These are phyloP conservation scores for Pluvianellus socialis DNA, from an alignment of 2,113 vertebrate species.

Conservation along the genomic window DNA sequence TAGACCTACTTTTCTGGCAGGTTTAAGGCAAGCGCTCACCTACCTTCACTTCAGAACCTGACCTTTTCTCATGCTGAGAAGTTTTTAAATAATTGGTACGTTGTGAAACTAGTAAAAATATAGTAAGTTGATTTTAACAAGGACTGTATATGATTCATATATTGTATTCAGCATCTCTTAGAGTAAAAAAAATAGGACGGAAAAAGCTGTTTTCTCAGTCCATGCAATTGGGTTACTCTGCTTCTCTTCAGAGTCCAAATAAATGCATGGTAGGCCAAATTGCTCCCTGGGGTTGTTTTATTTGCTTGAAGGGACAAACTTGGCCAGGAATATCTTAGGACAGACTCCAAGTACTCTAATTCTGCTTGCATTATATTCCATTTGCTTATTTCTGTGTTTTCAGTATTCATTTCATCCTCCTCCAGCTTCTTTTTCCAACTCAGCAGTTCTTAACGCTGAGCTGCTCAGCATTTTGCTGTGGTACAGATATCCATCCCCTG, in stretches of 20 bases:
- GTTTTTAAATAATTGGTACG: not conserved
- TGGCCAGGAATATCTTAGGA: constrained; percentile 41
- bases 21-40: not conserved
- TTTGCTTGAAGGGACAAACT: constrained; percentile 47
- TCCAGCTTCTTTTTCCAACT: constrained; percentile 46
- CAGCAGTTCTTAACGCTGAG: constrained; percentile 43
- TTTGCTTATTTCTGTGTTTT: constrained; percentile 42
- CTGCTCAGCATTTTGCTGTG: constrained; percentile 16
- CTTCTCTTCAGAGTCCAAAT: constrained; percentile 32
- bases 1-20: not conserved
- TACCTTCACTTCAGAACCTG: not conserved
- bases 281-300: constrained; percentile 24
- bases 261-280: not conserved
- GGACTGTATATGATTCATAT: not conserved
- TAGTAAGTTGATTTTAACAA: not conserved
- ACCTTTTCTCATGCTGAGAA: not conserved
- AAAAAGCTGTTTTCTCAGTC: constrained; percentile 8
- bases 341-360: constrained; percentile 45
- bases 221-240: constrained; percentile 17
- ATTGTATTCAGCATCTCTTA: not conserved
- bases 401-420: constrained; percentile 45
- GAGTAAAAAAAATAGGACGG: not conserved
- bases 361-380: constrained; percentile 16
- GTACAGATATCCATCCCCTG: not conserved
- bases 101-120: not conserved